phyloP scores from a whole-genome alignment of 2,113 vertebrate species.

The Coturnix japonica region DNA sequence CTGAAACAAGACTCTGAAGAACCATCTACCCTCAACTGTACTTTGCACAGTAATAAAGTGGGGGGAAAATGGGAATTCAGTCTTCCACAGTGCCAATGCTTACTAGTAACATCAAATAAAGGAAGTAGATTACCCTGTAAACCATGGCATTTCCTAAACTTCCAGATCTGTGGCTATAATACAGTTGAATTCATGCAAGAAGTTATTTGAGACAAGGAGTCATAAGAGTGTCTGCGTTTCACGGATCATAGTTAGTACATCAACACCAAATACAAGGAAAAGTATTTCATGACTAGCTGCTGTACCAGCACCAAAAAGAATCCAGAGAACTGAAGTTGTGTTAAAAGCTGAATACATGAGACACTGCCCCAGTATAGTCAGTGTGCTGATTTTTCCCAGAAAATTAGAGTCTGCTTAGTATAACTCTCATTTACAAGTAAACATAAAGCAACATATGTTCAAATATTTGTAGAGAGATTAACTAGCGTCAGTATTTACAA shows the following conservation, averaged over 20 bases:
- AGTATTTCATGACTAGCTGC: neutral
- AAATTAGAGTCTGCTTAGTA: conserved; percentile 1
- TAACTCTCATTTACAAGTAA: neutral
- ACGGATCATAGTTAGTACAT: neutral
- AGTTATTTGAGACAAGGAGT: neutral
- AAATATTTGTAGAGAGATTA: neutral
- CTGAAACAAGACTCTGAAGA: neutral
- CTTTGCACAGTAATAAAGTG: neutral
- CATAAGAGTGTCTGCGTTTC: neutral
- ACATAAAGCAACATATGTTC: neutral
- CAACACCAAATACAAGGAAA: neutral
- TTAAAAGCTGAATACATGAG: neutral
- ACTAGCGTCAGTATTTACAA: neutral
- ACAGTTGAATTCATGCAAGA: neutral
- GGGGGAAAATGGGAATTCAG: neutral
- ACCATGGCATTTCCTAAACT: neutral
- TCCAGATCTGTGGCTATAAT: neutral
- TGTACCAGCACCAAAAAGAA: neutral
- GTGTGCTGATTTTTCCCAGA: neutral
- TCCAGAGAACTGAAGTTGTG: neutral
- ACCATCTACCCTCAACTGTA: neutral
- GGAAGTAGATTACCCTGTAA: neutral
- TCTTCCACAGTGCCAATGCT: neutral
- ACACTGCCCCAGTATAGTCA: neutral
- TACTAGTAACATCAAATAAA: neutral